phyloP scores from a whole-genome alignment of 2,113 vertebrate genomes.

The Kryptolebias marmoratus region DNA sequence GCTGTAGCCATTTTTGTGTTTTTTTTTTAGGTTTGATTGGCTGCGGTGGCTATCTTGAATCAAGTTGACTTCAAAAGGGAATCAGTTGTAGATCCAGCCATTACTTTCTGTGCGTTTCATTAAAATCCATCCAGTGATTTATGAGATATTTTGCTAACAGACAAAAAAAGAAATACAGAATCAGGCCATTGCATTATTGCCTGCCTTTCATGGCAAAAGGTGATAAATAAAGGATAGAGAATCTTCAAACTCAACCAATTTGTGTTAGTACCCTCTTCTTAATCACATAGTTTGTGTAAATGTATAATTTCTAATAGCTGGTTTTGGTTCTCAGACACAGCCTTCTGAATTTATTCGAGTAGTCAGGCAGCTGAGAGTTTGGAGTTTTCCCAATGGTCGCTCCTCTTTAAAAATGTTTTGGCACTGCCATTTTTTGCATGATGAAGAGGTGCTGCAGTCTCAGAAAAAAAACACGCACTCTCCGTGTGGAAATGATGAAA shows the following conservation, averaged over 20 bases:
- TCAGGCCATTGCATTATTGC: too few relatives aligned
- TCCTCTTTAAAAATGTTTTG: background rate
- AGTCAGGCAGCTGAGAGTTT: background rate
- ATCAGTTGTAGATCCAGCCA: too few relatives aligned
- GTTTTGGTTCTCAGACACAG: conserved; percentile 1
- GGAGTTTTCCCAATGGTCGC: background rate
- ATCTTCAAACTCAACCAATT: background rate
- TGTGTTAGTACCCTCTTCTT: background rate
- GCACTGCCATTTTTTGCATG: conserved; percentile 4
- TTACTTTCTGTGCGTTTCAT: too few relatives aligned
- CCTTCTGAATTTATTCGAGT: background rate
- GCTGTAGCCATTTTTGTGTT: too few relatives aligned
- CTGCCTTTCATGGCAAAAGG: background rate
- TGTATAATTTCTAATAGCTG: background rate
- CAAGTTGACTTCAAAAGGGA: too few relatives aligned
- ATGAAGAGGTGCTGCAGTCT: background rate
- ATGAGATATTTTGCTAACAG: too few relatives aligned
- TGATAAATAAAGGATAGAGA: background rate
- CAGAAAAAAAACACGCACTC: background rate
- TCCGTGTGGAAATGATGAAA: background rate
- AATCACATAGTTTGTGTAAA: background rate
- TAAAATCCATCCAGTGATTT: too few relatives aligned
- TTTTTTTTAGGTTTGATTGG: too few relatives aligned
- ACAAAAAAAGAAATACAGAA: too few relatives aligned
- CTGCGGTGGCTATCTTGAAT: too few relatives aligned